Percentiles rank a stretch among this genome's conserved stretches.
phyloP scores from a whole-genome alignment of 2,888 invertebrate genomes.

The Eupithecia subumbrata region DNA sequence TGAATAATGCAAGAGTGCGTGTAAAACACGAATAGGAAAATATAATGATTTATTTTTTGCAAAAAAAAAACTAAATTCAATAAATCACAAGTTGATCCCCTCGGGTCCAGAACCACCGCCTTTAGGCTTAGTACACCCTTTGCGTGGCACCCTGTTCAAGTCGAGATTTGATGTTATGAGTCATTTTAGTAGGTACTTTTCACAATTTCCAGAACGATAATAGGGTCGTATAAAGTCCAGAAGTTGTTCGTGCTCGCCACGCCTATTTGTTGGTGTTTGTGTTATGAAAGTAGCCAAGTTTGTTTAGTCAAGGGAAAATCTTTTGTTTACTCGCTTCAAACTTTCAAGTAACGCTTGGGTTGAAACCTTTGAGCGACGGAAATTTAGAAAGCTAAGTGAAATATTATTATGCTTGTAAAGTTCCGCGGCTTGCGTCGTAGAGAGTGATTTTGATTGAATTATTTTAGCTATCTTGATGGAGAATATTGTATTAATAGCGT shows the following conservation, averaged over 20 bases:
- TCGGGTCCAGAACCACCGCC: too few relatives aligned
- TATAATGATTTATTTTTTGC: too few relatives aligned
- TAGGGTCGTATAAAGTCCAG: not conserved
- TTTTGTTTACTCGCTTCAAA: slow-evolving; percentile 38
- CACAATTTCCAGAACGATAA: not conserved
- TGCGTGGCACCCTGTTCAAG: too few relatives aligned
- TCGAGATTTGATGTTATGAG: too few relatives aligned
- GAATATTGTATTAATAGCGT: too few relatives aligned
- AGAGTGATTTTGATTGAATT: not conserved
- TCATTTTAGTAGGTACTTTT: too few relatives aligned
- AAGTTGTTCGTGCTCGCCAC: slow-evolving; percentile 1
- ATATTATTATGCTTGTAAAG: slow-evolving; percentile 1
- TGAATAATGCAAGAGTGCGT: too few relatives aligned
- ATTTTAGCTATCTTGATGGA: not conserved
- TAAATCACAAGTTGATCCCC: too few relatives aligned
- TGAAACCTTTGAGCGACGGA: slow-evolving; percentile 33
- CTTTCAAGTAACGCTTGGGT: slow-evolving; percentile 25
- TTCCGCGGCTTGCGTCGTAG: not conserved
- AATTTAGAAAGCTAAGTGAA: slow-evolving; percentile 18
- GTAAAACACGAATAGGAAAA: too few relatives aligned
- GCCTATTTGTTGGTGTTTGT: slow-evolving; percentile 34
- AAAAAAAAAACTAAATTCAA: too few relatives aligned
- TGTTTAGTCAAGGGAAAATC: slow-evolving; percentile 39
- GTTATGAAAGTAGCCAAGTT: slow-evolving; percentile 39
- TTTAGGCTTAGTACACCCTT: too few relatives aligned